phyloP scores from a whole-genome alignment of 2,888 invertebrate genomes.

The Esperia sulphurella region DNA sequence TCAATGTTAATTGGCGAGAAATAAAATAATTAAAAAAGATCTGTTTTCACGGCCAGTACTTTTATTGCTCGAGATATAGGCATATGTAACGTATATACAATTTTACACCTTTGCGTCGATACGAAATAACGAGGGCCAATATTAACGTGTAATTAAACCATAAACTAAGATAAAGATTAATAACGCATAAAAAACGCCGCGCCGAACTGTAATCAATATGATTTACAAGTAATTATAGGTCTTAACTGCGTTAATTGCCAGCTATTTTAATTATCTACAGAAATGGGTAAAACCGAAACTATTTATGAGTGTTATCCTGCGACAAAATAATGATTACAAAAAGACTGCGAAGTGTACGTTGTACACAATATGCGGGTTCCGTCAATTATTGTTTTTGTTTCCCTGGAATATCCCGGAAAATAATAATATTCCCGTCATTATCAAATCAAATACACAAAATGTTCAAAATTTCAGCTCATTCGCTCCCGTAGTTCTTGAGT shows the following conservation, averaged over 20 bases:
- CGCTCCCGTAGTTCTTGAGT: no score
- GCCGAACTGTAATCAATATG: conserved; percentile 53
- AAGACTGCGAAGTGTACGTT: conserved; percentile 18
- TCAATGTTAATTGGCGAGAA: conserved; percentile 9
- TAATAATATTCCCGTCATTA: no score
- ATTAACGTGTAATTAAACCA: conserved; percentile 70
- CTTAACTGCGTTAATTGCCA: conserved; percentile 58
- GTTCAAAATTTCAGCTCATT: no score
- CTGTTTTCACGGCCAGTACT: conserved; percentile 19
- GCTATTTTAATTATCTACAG: conserved; percentile 72
- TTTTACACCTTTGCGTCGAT: conserved; percentile 51
- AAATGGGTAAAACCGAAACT: conserved; percentile 41
- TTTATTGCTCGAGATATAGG: conserved; percentile 49
- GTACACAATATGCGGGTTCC: not conserved
- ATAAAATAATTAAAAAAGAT: conserved; percentile 14
- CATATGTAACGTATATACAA: conserved; percentile 28
- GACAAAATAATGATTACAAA: conserved; percentile 17
- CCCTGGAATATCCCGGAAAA: no score
- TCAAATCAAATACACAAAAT: no score
- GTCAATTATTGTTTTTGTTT: no score
- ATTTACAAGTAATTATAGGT: conserved; percentile 72
- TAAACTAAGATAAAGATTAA: conserved; percentile 68
- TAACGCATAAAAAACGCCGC: conserved; percentile 52
- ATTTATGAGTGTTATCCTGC: conserved; percentile 38
- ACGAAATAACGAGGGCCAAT: conserved; percentile 44